Base-by-base conservation (phyloP, 2,888 invertebrate genomes). In the Metellina segmentata region DNA sequence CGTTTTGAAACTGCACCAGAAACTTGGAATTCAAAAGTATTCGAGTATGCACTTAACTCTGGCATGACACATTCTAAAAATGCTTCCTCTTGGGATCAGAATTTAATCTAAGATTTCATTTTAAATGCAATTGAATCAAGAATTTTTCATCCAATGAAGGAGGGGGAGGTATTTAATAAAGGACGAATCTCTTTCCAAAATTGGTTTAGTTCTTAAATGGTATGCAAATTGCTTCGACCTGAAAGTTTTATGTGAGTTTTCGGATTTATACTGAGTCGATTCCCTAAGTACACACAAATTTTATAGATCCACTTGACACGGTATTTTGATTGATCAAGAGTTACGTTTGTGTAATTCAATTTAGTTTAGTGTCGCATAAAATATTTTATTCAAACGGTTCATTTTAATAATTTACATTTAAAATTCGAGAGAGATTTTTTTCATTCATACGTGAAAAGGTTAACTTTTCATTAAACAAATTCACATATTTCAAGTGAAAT, bases 71-170 rank as follows among this genome's bases (percentile, higher is more conserved):
- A 61, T 61, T 61, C 16, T 9, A 61, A 61, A 61, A 61, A 61
- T 11, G 5, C 9, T 16, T 61, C 9, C 61, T 11, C 7, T 16
- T 9, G 11, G 61, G 61, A 16, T 16, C 11, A 16, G 61, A 61
- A 61, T 61, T 61, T 61, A 61, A 61, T 61, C 61, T 61, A 11
- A 9, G 79, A 61, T 79, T 79, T 53, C 79, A 53, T 79, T 79
- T 61, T 79, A 79, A 79, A 79, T 79, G 61, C 34, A 34, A 79
- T 79, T 61, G 79, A 69, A 79, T 53, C 19, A 79, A 79, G 13
- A 61, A 79, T n/a, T 79, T 72, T 72, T 6, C 79, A 8, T 49
- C 7, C 7, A 53, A 7, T 61, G 34, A 79, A 11, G 13, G 0
- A 1, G 61, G 61, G 8, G 7, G 13, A 11, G 13, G 79, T 16